A percentile compares a stretch with the other conserved stretches of the same genome.
phyloP scores from a whole-genome alignment of 2,888 invertebrate species.

The Melieria crassipennis region DNA sequence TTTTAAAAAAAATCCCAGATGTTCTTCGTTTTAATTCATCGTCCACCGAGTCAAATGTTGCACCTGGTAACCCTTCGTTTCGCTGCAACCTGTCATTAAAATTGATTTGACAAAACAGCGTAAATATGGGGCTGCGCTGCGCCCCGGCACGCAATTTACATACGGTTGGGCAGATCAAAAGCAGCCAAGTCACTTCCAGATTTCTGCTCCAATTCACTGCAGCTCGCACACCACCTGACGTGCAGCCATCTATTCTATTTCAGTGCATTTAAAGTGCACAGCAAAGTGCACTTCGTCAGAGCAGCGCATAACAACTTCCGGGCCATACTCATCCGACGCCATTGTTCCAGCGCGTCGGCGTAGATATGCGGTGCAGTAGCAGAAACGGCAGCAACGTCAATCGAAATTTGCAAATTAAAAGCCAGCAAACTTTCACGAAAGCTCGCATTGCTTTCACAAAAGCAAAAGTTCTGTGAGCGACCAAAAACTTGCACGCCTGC shows the following conservation, averaged over 20 bases:
- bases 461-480: too few species aligned
- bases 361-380: constrained; percentile 5
- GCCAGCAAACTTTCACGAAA: not conserved
- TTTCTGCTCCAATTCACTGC: constrained; percentile 40
- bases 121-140: constrained; percentile 11
- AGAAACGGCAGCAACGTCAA: too few species aligned
- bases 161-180: constrained; percentile 27
- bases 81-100: too few species aligned
- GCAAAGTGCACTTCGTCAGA: not conserved
- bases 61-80: too few species aligned
- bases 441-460: too few species aligned
- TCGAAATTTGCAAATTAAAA: constrained; percentile 24
- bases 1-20: too few species aligned
- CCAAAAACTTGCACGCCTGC: too few species aligned
- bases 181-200: constrained; percentile 30
- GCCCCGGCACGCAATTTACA: constrained; percentile 20
- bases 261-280: constrained; percentile 17
- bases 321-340: constrained; percentile 41
- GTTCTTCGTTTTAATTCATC: too few species aligned
- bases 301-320: constrained; percentile 50
- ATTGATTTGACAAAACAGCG: not conserved
- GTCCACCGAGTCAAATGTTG: too few species aligned
- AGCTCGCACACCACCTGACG: not conserved
- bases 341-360: constrained; percentile 31
- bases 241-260: constrained; percentile 7